Base-by-base conservation (phyloP, 2,797 vertebrate genomes). In the Brotula barbata region DNA sequence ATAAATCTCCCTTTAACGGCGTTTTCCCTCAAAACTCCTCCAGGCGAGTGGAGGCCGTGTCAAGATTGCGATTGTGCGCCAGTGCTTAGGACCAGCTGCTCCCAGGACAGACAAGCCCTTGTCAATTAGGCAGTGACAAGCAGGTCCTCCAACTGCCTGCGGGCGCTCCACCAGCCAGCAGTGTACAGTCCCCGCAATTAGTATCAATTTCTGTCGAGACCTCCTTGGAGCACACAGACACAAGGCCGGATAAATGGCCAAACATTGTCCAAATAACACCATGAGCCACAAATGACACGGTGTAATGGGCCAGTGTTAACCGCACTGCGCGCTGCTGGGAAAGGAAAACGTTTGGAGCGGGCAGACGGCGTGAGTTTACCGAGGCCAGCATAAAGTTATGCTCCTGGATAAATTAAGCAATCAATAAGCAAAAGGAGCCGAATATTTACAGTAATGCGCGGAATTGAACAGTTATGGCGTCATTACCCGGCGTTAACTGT, bases 121-220 rank as follows among this genome's bases (percentile, higher is more conserved):
- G 96, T 98, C 97, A 99, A 99, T 99, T 99, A 97, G 93, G 87
- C 92, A 90, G 92, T 97, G 96, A 97, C 94, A 93, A 96, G 94
- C 95, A 93, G 94, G 94, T 93, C 92, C 93, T 93, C 68, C 86
- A 89, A 73, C 73, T 89, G 95, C 95, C 94, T 75, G 90, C 88
- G 88, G 96, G 96, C 95, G 88, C 88, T 89, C 80, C 87, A 89
- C 85, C 93, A 92, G 91, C 92, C 94, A 93, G 93, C 93, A 93
- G 92, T 87, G 91, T 91, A 92, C 95, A 94, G 94, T 93, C 94
- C 92, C 92, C 82, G 92, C 97, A 98, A 98, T 98, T 98, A 99
- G 95, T 93, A 93, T 96, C 95, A 90, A 96, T 92, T 92, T 91
- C 93, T 96, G 94, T 92, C 92, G 86, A 88, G 94, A 96, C 94